phyloP scores from a whole-genome alignment of 2,888 invertebrate species.

The Troilus luridus region DNA sequence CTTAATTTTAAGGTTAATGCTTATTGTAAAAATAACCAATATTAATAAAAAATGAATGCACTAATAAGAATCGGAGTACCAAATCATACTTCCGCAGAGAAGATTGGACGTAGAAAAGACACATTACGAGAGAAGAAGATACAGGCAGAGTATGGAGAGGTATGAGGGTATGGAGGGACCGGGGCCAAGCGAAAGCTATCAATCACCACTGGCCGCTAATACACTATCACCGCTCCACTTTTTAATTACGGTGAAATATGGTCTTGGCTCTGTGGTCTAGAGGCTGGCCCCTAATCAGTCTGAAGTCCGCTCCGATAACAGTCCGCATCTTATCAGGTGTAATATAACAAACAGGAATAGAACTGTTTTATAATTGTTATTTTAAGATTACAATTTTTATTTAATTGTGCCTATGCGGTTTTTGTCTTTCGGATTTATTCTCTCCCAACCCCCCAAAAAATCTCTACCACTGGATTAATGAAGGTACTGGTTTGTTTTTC shows the following conservation, averaged over 20 bases:
- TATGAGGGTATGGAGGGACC: background rate
- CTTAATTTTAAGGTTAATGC: no score
- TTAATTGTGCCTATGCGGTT: no score
- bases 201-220: conserved; percentile 36
- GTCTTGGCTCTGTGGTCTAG: background rate
- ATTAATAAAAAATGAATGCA: no score
- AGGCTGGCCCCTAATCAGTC: background rate
- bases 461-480: no score
- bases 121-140: background rate
- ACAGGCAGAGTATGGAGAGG: background rate
- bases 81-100: no score
- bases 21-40: no score
- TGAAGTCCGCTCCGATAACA: background rate
- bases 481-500: no score
- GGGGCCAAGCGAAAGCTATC: background rate
- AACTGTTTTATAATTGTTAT: background rate
- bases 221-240: conserved; percentile 45
- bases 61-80: no score
- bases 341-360: background rate
- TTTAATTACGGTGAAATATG: conserved; percentile 55
- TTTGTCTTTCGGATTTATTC: no score
- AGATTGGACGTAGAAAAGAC: background rate
- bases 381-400: no score
- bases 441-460: no score
- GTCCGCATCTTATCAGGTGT: background rate